These are phyloP conservation scores for Cirrhinus mrigala DNA, from an alignment of 2,797 vertebrate genomes.

Conservation along the genomic window DNA sequence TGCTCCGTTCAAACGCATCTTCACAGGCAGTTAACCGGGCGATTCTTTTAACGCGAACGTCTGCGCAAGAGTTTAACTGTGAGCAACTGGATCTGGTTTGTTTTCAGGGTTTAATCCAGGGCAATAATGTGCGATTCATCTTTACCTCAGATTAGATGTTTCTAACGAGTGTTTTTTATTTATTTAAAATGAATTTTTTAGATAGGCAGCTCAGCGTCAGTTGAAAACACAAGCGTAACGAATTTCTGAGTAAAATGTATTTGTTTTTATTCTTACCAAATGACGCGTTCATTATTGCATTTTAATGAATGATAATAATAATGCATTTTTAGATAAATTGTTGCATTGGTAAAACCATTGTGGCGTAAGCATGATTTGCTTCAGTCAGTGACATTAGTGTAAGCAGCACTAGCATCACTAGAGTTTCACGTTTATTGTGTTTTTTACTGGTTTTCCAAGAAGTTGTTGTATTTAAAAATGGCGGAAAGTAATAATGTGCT, in stretches of 20 bases:
- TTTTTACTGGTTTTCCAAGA: neutral
- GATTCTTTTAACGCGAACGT: neutral
- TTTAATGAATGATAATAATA: neutral
- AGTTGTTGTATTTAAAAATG: neutral
- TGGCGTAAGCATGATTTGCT: neutral
- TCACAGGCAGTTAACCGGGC: neutral
- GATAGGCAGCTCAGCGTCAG: neutral
- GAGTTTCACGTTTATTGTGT: neutral
- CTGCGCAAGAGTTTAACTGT: slow-evolving; percentile 78
- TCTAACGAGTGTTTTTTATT: slow-evolving; percentile 58
- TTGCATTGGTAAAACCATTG: neutral
- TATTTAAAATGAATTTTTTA: neutral
- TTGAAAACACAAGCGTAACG: neutral
- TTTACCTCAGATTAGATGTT: slow-evolving; percentile 48
- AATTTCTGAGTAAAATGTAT: neutral
- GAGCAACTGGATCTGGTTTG: slow-evolving; percentile 42
- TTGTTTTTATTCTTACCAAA: neutral
- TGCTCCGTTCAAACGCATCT: neutral
- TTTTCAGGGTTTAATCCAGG: slow-evolving; percentile 40
- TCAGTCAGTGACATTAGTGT: neutral
- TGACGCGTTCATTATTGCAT: neutral
- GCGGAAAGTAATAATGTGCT: slow-evolving; percentile 19
- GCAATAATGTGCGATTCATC: slow-evolving; percentile 40
- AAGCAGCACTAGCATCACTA: neutral
- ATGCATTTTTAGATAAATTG: neutral